Conservation (phyloP, 2,888 invertebrate genomes). For the Pyrgus malvae region DNA sequence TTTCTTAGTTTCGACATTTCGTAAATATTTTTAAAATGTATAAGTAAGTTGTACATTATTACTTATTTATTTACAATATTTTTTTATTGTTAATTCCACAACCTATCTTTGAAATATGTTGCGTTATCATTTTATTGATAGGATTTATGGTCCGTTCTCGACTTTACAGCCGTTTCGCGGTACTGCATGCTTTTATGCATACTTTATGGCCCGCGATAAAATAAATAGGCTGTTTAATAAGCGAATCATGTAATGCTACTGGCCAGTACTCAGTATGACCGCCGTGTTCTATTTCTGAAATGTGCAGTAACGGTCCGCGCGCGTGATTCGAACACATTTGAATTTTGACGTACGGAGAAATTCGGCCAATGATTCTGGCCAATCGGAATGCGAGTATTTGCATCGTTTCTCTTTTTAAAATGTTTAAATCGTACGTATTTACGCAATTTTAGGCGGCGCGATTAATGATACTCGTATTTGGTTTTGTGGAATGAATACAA, state of each 20-base stretch:
- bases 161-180: constrained; percentile 47
- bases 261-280: constrained; percentile 74
- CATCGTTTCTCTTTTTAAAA: constrained; percentile 72
- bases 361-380: constrained; percentile 58
- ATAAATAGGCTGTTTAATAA: constrained; percentile 76
- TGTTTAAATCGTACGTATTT: constrained; percentile 52
- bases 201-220: constrained; percentile 72
- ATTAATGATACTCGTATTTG: neutral
- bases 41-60: too few species aligned
- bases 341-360: constrained; percentile 78
- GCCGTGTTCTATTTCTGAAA: constrained; percentile 79
- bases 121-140: constrained; percentile 32
- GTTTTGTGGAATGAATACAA: too few species aligned
- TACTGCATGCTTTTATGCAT: constrained; percentile 59
- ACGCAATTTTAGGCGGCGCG: constrained; percentile 41
- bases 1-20: too few species aligned
- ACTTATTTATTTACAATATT: too few species aligned
- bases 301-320: constrained; percentile 76
- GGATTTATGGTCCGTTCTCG: constrained; percentile 37
- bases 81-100: neutral
- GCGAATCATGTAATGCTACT: constrained; percentile 68
- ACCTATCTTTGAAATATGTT: neutral
- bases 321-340: constrained; percentile 75
- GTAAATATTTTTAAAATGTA: too few species aligned
- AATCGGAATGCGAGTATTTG: constrained; percentile 52